Evolutionary conservation across 1,140 invertebrate species (phyloP).

Genomic region (Platorchestia sp.): DNA sequence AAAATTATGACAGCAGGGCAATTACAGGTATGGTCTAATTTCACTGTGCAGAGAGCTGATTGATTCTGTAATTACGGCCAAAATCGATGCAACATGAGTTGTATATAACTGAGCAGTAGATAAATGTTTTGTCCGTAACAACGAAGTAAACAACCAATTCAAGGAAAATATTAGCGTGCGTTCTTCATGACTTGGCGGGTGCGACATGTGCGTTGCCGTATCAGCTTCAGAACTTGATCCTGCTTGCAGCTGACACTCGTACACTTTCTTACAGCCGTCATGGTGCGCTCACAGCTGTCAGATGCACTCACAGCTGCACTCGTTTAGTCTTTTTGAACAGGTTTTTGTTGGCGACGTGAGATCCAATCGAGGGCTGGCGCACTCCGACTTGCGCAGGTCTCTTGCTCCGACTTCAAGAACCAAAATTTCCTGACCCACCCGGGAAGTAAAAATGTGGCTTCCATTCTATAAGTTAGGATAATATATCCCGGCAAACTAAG

Average conservation of each 20-base stretch:
- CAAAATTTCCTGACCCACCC: not conserved
- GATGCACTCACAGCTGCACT: not conserved
- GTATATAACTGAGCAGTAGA: too few relatives aligned
- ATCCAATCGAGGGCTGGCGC: not conserved
- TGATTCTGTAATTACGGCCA: too few relatives aligned
- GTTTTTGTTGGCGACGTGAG: not conserved
- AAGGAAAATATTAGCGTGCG: not conserved
- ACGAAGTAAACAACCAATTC: not conserved
- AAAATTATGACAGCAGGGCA: too few relatives aligned
- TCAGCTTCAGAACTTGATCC: constrained; percentile 43
- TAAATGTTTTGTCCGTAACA: too few relatives aligned
- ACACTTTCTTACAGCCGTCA: not conserved
- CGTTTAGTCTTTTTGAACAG: not conserved
- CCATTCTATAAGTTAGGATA: too few relatives aligned
- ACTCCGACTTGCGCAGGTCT: not conserved
- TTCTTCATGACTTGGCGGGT: not conserved
- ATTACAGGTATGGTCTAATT: too few relatives aligned
- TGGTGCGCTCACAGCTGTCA: not conserved
- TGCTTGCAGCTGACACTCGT: constrained; percentile 5
- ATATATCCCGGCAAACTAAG: too few relatives aligned
- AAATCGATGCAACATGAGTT: too few relatives aligned
- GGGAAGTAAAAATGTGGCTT: too few relatives aligned
- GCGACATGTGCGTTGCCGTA: not conserved
- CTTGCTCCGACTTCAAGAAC: not conserved
- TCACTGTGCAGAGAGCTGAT: too few relatives aligned